Conservation (phyloP, 2,888 invertebrate species). For the Anthophora plumipes region DNA sequence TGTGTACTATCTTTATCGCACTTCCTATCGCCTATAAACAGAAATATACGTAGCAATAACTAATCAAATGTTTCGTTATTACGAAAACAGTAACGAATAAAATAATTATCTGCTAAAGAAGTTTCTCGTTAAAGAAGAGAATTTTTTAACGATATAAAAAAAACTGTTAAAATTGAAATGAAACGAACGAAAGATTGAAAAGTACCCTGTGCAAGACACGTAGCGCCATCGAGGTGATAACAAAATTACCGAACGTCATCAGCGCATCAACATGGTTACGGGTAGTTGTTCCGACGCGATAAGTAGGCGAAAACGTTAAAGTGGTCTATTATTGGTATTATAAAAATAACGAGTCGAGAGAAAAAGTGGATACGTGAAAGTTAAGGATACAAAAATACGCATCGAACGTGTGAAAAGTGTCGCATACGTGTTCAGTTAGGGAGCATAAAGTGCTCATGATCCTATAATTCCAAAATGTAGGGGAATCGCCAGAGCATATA, state of each 20-base stretch:
- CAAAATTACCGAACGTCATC: slow-evolving; percentile 60
- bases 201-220: slow-evolving; percentile 10
- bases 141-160: neutral
- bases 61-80: neutral
- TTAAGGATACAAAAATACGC: neutral
- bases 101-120: neutral
- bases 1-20: neutral
- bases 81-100: too few relatives aligned
- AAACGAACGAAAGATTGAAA: slow-evolving; percentile 14
- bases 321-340: slow-evolving; percentile 6
- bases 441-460: slow-evolving; percentile 25
- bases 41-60: neutral
- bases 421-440: neutral
- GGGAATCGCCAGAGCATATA: slow-evolving; percentile 32
- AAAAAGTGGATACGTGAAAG: neutral
- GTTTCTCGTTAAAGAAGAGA: neutral
- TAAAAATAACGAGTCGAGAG: neutral
- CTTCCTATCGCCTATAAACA: neutral
- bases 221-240: slow-evolving; percentile 60
- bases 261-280: slow-evolving; percentile 64
- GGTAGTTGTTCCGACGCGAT: slow-evolving; percentile 53
- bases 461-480: slow-evolving; percentile 53
- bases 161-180: neutral
- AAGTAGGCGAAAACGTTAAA: slow-evolving; percentile 54
- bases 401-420: slow-evolving; percentile 6